Conservation (phyloP, 2,888 invertebrate genomes). For the Hirtodrosophila trivittata region DNA sequence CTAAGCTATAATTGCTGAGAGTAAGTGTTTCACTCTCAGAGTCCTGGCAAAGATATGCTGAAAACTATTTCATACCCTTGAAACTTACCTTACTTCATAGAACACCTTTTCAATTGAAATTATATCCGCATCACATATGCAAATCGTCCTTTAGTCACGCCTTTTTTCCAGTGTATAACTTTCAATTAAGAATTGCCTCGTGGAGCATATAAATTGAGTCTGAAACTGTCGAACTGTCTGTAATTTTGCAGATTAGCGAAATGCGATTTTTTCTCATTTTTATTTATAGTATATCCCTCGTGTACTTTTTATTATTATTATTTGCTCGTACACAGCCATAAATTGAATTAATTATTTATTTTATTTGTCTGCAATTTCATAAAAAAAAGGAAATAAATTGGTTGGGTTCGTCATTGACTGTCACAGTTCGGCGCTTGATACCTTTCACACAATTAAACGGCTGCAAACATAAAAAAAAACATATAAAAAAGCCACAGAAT, state of each 20-base stretch:
- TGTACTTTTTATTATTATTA: neutral
- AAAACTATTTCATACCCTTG: no score
- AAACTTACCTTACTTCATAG: no score
- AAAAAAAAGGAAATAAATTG: conserved; percentile 28
- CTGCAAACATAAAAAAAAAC: conserved; percentile 23
- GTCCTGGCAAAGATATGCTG: no score
- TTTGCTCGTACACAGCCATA: conserved; percentile 37
- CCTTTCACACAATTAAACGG: conserved; percentile 39
- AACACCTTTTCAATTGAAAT: no score
- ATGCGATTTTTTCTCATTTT: conserved; percentile 15
- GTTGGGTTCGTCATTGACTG: conserved; percentile 18
- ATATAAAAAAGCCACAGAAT: conserved; percentile 4
- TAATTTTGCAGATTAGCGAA: conserved; percentile 57
- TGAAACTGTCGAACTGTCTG: conserved; percentile 29
- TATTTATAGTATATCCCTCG: neutral
- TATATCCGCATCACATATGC: no score
- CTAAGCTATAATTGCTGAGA: no score
- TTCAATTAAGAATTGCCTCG: conserved; percentile 35
- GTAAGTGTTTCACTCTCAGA: no score
- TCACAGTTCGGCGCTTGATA: conserved; percentile 25
- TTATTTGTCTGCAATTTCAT: conserved; percentile 37
- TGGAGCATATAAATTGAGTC: conserved; percentile 13
- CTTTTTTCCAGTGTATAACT: conserved; percentile 15
- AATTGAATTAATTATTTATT: conserved; percentile 62
- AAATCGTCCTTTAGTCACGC: no score